phyloP scores from a whole-genome alignment of 2,797 vertebrate species.

The Sebastes vulpes region DNA sequence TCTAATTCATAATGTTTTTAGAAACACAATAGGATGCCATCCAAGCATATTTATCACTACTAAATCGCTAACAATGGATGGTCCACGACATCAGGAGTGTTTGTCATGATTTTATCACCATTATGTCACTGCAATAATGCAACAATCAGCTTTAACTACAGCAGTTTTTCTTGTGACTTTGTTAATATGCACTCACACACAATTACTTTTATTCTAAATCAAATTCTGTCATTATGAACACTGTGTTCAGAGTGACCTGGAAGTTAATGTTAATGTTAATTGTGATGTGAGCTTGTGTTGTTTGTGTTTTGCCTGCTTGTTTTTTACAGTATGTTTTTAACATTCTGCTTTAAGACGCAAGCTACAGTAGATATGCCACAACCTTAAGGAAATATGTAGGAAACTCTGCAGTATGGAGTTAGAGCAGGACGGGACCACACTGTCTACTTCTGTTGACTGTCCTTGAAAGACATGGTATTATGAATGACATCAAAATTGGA shows the following conservation, averaged over 20 bases:
- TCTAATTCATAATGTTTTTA: too few species aligned
- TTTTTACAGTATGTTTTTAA: not conserved
- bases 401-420: not conserved
- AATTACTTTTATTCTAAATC: not conserved
- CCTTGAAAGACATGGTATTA: not conserved
- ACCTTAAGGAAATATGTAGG: not conserved
- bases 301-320: conserved; percentile 3
- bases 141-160: not conserved
- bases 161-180: not conserved
- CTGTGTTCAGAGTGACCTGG: not conserved
- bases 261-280: not conserved
- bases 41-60: not conserved
- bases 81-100: not conserved
- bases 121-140: not conserved
- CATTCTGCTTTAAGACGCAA: not conserved
- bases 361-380: not conserved
- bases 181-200: not conserved
- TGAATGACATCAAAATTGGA: not conserved
- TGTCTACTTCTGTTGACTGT: not conserved
- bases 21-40: not conserved
- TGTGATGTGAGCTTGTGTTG: not conserved
- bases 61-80: not conserved
- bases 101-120: conserved; percentile 19
- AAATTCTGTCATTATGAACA: not conserved
- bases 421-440: not conserved